phyloP scores from a whole-genome alignment of 2,797 vertebrate species.

The Paguma larvata region DNA sequence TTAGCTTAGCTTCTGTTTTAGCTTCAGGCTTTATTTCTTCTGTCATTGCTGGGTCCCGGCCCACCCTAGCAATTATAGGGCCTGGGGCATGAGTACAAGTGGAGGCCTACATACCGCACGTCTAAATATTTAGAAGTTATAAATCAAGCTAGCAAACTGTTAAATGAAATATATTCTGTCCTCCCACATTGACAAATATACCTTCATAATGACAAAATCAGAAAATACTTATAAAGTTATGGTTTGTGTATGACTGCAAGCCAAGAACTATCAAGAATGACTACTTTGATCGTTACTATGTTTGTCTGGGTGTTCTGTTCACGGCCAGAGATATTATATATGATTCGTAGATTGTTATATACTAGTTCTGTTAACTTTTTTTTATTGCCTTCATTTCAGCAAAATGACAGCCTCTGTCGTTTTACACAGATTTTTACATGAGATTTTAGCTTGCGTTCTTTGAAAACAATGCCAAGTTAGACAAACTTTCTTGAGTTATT shows the following conservation, averaged over 20 bases:
- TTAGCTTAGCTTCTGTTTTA: not conserved
- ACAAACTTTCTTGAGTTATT: not conserved
- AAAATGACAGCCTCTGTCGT: constrained; percentile 12
- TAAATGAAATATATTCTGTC: constrained; percentile 36
- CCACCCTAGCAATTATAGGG: not conserved
- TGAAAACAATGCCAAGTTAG: not conserved
- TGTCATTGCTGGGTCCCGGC: not conserved
- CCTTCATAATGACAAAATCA: constrained; percentile 37
- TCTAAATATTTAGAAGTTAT: constrained; percentile 46
- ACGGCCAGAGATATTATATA: not conserved
- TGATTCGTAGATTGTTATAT: constrained; percentile 33
- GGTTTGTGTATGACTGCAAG: constrained; percentile 12
- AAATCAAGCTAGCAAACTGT: constrained; percentile 53
- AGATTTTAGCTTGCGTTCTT: not conserved
- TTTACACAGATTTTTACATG: not conserved
- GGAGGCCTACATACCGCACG: not conserved
- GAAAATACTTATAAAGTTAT: constrained; percentile 41
- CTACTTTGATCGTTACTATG: constrained; percentile 21
- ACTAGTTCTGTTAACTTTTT: not conserved
- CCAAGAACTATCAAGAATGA: constrained; percentile 20
- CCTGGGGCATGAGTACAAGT: not conserved
- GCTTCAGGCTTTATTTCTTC: constrained; percentile 35
- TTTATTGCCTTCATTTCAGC: constrained; percentile 54
- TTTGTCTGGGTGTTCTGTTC: constrained; percentile 17
- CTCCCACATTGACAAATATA: constrained; percentile 35